Base-by-base conservation (phyloP, 2,797 vertebrate species). In the Poeciliopsis paucimaculata region DNA sequence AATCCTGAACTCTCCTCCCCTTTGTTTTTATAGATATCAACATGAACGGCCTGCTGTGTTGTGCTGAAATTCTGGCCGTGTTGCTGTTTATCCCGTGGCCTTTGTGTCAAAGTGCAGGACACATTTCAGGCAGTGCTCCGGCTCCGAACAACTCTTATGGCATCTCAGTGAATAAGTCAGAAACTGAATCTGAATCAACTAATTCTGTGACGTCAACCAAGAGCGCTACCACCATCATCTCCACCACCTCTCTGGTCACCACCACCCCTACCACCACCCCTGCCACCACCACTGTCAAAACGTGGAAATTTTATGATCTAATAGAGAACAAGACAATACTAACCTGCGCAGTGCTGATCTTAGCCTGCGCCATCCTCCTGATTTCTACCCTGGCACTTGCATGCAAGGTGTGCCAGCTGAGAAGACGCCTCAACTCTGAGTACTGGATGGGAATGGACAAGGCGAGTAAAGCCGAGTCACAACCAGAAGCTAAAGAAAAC, bases 351-450 rank as follows among this genome's bases (percentile, higher is more conserved):
- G 85, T 26, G 13, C 83, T 94, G 78, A 73, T 86, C 16, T 0
- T 94, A 41, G 41, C 4, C 73, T 89, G 85, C 43, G 0, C 34
- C 2, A 0, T 87, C 34, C 80, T 94, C 64, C 77, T 96, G 43
- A 0, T 92, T 41, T 85, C 46, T 6, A 84, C 81, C 1, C 4
- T 93, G 26, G 0, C 79, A 0, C 57, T 95, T 82, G 2, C 75
- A 0, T 90, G 73, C 0, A 93, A 89, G 73, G 77, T 95, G 45
- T 91, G 89, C n/a, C 78, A 81, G 34, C 34, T 93, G 76, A 89
- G 45, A 36, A 47, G 41, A 62, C 81, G 18, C 45, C 20, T 87
- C 77, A 87, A 45, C 79, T 5, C 78, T 0, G 86, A 86, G 8
- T 80, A 81, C 85, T 47, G 70, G 66, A 16, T 64, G 46, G 80